Evolutionary conservation across 2,888 invertebrate genomes (phyloP), one percentile per base, ranked within the genome.

Genomic region (Lycaena phlaeas): DNA sequence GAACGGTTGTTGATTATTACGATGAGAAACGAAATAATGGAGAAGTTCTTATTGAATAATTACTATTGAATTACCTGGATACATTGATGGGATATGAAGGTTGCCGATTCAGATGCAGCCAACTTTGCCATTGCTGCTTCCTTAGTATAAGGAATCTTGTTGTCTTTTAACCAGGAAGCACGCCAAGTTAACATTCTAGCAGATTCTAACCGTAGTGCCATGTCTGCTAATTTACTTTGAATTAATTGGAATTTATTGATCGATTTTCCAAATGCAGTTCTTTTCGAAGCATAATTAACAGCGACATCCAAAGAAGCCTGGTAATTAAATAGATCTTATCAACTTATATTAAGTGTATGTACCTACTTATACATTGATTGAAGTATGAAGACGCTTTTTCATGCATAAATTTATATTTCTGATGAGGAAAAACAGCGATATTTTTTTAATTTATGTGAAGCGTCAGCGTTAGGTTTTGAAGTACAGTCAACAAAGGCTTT

Each of bases 121-220:
- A 98, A 74, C 66, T 98, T 98, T 0, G 94, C 97, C 96, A 98
- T 97, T 0, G 98, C 97, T 6, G 97, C 97, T 72, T 96, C 96
- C 76, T 97, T 98, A 0, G 94, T 93, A 62, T 88, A 97, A 0
- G 92, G 86, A 59, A 90, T 87, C 25, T 92, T 90, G 45, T 89
- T 88, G 67, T 97, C 97, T 69, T 97, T 97, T 7, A 97, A 75
- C 86, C 90, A 90, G 3, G 97, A 95, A 0, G 98, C 95, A 41
- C 94, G 89, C 95, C 96, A 97, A 0, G 95, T 96, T 7, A 98
- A 81, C 36, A 98, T 73, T 25, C 97, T 86, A 0, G 97, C 93
- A 2, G 94, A 87, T 64, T 98, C 96, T 38, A 97, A 58, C 59
- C 84, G 86, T 43, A 93, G 43, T 0, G 95, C 91, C 96, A 98